Conservation (phyloP, 2,888 invertebrate genomes). For the Pilophorus perplexus region DNA sequence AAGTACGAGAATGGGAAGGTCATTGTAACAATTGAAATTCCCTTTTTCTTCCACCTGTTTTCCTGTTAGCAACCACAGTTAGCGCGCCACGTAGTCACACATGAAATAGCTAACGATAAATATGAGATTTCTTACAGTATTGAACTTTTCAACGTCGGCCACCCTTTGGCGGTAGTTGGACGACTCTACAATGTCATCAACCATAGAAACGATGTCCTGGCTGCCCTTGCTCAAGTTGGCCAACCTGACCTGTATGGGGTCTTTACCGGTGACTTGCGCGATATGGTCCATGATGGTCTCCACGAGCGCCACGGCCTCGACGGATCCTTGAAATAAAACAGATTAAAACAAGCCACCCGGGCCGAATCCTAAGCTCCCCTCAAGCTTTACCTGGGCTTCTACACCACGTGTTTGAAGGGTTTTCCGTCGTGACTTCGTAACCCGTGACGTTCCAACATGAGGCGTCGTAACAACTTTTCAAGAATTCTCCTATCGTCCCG, state of each 20-base stretch:
- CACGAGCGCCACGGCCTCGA: conserved; percentile 63
- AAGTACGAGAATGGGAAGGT: conserved; percentile 60
- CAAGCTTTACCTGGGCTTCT: conserved; percentile 65
- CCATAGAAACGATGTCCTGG: conserved; percentile 53
- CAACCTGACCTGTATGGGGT: conserved; percentile 60
- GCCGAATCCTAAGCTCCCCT: background rate
- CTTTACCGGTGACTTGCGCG: conserved; percentile 57
- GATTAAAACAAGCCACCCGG: background rate
- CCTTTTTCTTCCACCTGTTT: conserved; percentile 80
- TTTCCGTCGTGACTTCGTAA: conserved; percentile 60
- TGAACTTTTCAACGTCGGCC: conserved; percentile 60
- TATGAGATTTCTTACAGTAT: conserved; percentile 51
- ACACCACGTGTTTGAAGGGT: conserved; percentile 67
- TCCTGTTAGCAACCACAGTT: conserved; percentile 54
- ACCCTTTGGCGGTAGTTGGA: conserved; percentile 60
- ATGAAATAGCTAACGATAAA: too few species aligned
- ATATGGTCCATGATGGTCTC: conserved; percentile 69
- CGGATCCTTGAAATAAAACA: conserved; percentile 55
- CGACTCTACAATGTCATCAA: conserved; percentile 59
- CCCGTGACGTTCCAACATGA: conserved; percentile 58
- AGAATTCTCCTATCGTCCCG: conserved; percentile 15
- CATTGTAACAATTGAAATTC: conserved; percentile 67
- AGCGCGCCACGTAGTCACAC: too few species aligned
- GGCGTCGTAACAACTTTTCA: conserved; percentile 60
- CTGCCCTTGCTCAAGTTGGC: conserved; percentile 56